These are phyloP conservation scores for Chaenogobius annularis DNA, from an alignment of 2,113 vertebrate genomes.

Conservation along the genomic window DNA sequence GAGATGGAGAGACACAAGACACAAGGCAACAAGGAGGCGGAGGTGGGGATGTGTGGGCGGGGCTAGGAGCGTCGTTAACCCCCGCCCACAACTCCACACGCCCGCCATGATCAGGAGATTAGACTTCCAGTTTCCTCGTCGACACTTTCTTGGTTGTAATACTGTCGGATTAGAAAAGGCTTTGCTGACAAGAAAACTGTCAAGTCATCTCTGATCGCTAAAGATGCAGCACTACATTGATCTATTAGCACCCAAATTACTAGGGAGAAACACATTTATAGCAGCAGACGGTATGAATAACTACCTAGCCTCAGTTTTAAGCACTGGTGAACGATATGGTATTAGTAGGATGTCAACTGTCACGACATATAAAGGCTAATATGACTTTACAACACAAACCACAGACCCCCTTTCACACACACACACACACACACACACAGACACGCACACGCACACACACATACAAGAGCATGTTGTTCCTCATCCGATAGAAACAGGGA, in stretches of 20 bases:
- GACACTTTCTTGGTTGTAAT: constrained; percentile 28
- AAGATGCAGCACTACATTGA: constrained; percentile 42
- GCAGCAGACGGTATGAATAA: constrained; percentile 60
- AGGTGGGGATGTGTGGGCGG: constrained; percentile 51
- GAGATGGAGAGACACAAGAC: constrained; percentile 76
- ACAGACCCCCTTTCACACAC: constrained; percentile 9
- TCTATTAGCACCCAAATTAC: constrained; percentile 42
- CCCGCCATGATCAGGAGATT: constrained; percentile 56
- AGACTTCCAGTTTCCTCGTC: constrained; percentile 62
- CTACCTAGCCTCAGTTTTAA: constrained; percentile 47
- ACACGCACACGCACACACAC: constrained; percentile 32
- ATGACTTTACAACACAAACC: constrained; percentile 5
- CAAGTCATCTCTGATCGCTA: constrained; percentile 61
- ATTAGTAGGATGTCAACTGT: constrained; percentile 60
- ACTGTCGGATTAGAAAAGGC: constrained; percentile 1
- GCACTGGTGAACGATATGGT: constrained; percentile 59
- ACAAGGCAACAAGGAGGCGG: constrained; percentile 66
- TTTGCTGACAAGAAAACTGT: constrained; percentile 64
- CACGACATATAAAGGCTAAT: constrained; percentile 49
- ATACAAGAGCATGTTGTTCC: constrained; percentile 31
- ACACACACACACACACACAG: constrained; percentile 31
- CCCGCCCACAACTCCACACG: constrained; percentile 55
- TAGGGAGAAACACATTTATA: constrained; percentile 54
- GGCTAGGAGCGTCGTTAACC: constrained; percentile 34
- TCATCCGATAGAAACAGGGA: constrained; percentile 61